Conservation (phyloP, 2,113 vertebrate genomes). For the Cercopithecus mona region DNA sequence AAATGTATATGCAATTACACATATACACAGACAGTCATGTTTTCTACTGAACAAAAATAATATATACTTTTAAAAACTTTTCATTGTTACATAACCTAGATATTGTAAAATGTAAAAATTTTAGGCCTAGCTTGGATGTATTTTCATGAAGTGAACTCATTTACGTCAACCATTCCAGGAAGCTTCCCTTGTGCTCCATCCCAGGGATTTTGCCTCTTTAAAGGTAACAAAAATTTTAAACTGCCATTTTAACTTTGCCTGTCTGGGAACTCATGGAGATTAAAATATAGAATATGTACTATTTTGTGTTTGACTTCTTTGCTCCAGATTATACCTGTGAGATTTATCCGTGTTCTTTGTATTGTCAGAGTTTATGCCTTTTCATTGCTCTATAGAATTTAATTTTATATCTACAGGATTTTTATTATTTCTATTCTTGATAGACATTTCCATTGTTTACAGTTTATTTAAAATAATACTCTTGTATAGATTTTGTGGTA, state of each 20-base stretch:
- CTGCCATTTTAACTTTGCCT: background rate
- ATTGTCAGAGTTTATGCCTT: background rate
- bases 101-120: background rate
- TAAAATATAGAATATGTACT: background rate
- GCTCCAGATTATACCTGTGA: background rate
- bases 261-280: background rate
- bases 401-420: background rate
- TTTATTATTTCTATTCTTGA: background rate
- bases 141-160: background rate
- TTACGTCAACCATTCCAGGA: background rate
- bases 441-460: background rate
- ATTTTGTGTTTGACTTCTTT: background rate
- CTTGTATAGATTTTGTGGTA: background rate
- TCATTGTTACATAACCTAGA: background rate
- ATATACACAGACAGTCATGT: background rate
- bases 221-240: background rate
- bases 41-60: background rate
- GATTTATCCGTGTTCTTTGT: background rate
- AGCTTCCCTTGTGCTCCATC: background rate
- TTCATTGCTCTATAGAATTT: background rate
- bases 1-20: too few relatives aligned
- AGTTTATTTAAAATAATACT: background rate
- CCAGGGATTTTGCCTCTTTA: background rate
- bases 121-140: background rate
- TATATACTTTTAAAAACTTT: background rate